Percentiles rank a stretch among this genome's conserved stretches.
Evolutionary conservation across 2,797 vertebrate genomes (phyloP).

Genomic region (Malurus splendens): DNA sequence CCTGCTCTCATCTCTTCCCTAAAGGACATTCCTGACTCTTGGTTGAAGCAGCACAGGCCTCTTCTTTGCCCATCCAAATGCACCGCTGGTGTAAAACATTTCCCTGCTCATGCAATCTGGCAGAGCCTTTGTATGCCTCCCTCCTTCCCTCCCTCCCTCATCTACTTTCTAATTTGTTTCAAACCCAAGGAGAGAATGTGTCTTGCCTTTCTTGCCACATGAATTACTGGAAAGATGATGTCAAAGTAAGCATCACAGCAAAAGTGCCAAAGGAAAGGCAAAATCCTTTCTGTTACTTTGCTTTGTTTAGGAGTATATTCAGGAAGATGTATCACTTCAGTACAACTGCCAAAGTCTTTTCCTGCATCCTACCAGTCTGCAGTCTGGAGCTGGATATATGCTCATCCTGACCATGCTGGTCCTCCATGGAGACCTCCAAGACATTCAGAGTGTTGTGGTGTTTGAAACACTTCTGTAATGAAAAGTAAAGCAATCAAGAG

Average conservation of each 20-base stretch:
- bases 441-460: neutral
- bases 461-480: neutral
- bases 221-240: neutral
- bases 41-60: neutral
- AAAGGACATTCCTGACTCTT: neutral
- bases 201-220: neutral
- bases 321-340: neutral
- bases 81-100: neutral
- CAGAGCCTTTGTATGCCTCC: neutral
- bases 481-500: neutral
- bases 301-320: neutral
- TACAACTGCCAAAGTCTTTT: neutral
- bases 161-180: neutral
- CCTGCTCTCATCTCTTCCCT: neutral
- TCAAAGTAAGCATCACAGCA: neutral
- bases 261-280: neutral
- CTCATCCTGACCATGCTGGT: neutral
- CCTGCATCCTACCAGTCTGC: neutral
- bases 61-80: neutral
- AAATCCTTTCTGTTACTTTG: neutral
- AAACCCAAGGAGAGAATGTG: neutral
- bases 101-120: neutral
- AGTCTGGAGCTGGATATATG: neutral
- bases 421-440: neutral
- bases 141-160: neutral